Percentiles rank a stretch among this genome's conserved stretches.
phyloP scores from a whole-genome alignment of 2,888 invertebrate genomes.

The Belgica antarctica region DNA sequence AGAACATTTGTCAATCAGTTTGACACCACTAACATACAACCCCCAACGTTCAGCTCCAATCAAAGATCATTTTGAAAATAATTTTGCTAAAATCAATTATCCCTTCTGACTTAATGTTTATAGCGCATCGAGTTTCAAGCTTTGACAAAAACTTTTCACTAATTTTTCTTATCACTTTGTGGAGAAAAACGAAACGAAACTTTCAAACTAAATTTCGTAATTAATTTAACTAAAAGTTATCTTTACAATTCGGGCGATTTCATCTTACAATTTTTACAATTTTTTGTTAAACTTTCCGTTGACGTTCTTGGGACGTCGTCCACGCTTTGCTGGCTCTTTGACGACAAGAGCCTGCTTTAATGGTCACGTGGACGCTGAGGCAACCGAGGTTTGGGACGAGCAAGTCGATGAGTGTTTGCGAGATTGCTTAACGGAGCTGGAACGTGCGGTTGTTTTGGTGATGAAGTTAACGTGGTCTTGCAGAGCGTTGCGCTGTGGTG shows the following conservation, averaged over 20 bases:
- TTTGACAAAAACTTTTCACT: too few relatives aligned
- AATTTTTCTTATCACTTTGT: not conserved
- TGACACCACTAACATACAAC: too few relatives aligned
- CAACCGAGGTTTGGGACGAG: slow-evolving; percentile 25
- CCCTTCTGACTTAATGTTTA: too few relatives aligned
- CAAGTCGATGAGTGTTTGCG: slow-evolving; percentile 36
- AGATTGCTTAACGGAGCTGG: not conserved
- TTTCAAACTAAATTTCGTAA: not conserved
- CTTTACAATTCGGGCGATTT: not conserved
- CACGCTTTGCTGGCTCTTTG: slow-evolving; percentile 17
- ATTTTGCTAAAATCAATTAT: too few relatives aligned
- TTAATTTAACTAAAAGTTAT: slow-evolving; percentile 9
- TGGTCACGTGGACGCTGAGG: slow-evolving; percentile 37
- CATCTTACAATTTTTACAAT: slow-evolving; percentile 10
- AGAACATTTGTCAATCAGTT: too few relatives aligned
- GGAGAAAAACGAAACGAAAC: too few relatives aligned
- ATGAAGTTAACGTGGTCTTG: slow-evolving; percentile 29
- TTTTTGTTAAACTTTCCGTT: slow-evolving; percentile 1
- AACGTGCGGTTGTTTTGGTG: not conserved
- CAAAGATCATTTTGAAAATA: too few relatives aligned
- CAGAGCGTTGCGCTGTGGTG: slow-evolving; percentile 14
- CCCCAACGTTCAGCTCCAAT: too few relatives aligned
- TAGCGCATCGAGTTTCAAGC: too few relatives aligned
- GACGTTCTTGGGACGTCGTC: slow-evolving; percentile 16
- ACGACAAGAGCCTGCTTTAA: not conserved